Base-by-base conservation (phyloP, 2,888 invertebrate genomes). In the Ptychoptera albimana region DNA sequence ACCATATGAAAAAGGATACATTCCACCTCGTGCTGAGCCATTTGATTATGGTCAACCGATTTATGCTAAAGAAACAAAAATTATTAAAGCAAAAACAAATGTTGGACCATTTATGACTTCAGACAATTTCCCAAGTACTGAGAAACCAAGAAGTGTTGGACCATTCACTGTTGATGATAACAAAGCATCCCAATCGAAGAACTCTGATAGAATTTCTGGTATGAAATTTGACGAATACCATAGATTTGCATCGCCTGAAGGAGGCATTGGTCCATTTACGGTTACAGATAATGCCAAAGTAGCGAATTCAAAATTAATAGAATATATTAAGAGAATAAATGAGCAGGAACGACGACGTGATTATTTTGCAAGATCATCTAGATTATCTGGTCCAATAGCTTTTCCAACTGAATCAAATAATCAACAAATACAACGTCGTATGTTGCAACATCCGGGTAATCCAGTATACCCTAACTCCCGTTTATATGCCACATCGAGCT, bases 1-100 rank as follows among this genome's bases (percentile, higher is more conserved):
- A 39, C 82, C 83, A 13, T 82, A 83, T 53, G 80, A 80, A 40
- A 74, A 77, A 54, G 79, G 75, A 7, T 77, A 78, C 51, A 72
- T 72, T 48, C 77, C 79, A 41, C 74, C 77, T 2, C 74, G 72
- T 50, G 75, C 74, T 39, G 58, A 56, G 57, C 48, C 45, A 8
- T 23, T 23, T 23, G 47, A 44, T n/a, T 42, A 43, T 37, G 47
- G 47, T 11, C 43, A 47, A 31, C 31, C 45, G 8, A 40, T 47
- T 15, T 47, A 44, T 39, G 42, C 45, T 8, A 45, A 39, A 10
- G 45, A 44, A 31, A 37, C 39, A 2, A 32, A 32, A 32, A 5
- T 23, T 5, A 16, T 23, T 13, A 12, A 34, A 16, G 1, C n/a
- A 9, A 15, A 37, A 35, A 44, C 30, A 34, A 49, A 37, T 30